Evolutionary conservation across 2,888 invertebrate genomes (phyloP).

Genomic region (Brachynemurus nebulosus): DNA sequence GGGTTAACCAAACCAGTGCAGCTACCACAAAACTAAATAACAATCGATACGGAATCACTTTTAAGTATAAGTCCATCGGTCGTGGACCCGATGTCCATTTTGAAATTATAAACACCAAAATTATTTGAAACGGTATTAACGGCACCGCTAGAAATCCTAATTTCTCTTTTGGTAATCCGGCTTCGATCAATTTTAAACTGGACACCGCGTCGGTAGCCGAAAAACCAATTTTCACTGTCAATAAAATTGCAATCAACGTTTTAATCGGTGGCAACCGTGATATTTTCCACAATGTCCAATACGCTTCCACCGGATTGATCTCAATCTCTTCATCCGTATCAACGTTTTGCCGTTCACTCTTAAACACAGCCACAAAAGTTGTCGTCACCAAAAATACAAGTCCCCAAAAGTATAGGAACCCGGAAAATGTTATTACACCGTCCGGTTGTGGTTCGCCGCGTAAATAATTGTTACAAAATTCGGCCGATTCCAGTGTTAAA

Average conservation of each 20-base stretch:
- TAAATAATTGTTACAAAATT: slow-evolving; percentile 90
- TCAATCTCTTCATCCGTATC: slow-evolving; percentile 29
- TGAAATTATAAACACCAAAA: slow-evolving; percentile 76
- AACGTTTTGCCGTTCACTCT: slow-evolving; percentile 51
- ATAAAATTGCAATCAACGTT: slow-evolving; percentile 59
- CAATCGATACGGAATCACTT: slow-evolving; percentile 79
- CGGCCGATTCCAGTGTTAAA: slow-evolving; percentile 86
- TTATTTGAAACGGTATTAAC: slow-evolving; percentile 78
- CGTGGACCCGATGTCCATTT: slow-evolving; percentile 57
- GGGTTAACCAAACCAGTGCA: slow-evolving; percentile 72
- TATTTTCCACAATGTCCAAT: slow-evolving; percentile 69
- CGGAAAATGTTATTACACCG: slow-evolving; percentile 39
- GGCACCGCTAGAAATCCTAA: slow-evolving; percentile 87
- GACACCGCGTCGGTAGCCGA: slow-evolving; percentile 92
- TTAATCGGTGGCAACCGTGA: slow-evolving; percentile 70
- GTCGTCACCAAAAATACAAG: slow-evolving; percentile 81
- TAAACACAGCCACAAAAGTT: slow-evolving; percentile 77
- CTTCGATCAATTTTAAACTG: slow-evolving; percentile 86
- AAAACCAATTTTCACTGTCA: slow-evolving; percentile 93
- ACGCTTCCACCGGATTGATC: slow-evolving; percentile 53
- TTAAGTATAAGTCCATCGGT: slow-evolving; percentile 78
- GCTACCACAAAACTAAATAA: slow-evolving; percentile 75
- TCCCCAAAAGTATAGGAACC: slow-evolving; percentile 93
- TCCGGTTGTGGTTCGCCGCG: slow-evolving; percentile 51
- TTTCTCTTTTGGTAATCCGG: slow-evolving; percentile 90